Evolutionary conservation across 2,888 invertebrate species (phyloP).

Genomic region (Rhynchonema sp.): DNA sequence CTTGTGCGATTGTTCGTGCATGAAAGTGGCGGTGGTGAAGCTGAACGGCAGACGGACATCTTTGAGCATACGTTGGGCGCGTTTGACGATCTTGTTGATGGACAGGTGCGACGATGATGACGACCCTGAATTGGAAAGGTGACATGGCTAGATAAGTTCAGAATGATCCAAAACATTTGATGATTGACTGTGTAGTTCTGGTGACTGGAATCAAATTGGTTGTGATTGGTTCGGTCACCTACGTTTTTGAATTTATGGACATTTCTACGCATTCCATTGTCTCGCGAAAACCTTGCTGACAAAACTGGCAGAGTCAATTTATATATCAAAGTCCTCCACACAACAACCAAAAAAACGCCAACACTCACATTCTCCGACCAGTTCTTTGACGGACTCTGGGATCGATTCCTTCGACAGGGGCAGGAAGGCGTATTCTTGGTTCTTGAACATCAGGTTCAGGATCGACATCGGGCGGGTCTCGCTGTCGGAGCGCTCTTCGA

Average conservation of each 20-base stretch:
- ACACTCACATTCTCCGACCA: neutral
- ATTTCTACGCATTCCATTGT: no score
- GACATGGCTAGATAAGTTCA: no score
- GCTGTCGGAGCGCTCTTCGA: neutral
- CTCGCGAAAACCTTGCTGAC: no score
- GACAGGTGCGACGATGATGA: neutral
- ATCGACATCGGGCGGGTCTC: constrained; percentile 11
- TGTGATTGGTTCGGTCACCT: no score
- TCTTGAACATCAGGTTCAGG: constrained; percentile 12
- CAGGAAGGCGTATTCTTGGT: constrained; percentile 18
- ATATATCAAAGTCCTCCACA: no score
- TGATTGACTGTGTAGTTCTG: no score
- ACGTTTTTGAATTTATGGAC: no score
- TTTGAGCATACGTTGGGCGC: neutral
- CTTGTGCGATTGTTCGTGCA: constrained; percentile 8
- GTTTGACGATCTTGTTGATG: neutral
- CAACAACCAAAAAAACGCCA: no score
- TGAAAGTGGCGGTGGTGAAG: constrained; percentile 5
- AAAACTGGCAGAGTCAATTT: no score
- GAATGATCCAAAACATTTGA: no score
- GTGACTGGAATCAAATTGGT: no score
- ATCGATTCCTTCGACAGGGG: constrained; percentile 15
- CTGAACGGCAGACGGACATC: neutral
- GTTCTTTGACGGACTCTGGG: constrained; percentile 1
- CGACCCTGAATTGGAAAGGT: no score